Evolutionary conservation across 2,113 vertebrate genomes (phyloP).

Genomic region (Hydropotes inermis): DNA sequence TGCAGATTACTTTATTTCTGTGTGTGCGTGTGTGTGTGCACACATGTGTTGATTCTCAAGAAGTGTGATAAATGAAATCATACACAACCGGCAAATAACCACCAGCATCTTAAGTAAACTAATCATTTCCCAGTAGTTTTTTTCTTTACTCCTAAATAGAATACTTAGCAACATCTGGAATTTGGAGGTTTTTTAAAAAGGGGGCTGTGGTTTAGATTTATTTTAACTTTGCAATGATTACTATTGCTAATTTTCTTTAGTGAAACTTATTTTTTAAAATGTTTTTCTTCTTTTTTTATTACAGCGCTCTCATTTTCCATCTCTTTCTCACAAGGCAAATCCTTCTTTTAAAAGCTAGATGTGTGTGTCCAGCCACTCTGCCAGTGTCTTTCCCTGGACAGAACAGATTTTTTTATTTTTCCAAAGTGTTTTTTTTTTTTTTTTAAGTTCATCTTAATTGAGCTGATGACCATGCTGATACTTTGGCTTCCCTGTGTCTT

Average conservation of each 20-base stretch:
- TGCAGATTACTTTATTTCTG: background rate
- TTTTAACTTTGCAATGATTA: background rate
- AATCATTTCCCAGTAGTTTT: background rate
- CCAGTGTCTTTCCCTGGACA: conserved; percentile 61
- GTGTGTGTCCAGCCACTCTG: conserved; percentile 72
- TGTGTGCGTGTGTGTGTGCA: background rate
- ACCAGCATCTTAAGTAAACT: background rate
- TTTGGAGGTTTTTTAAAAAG: background rate
- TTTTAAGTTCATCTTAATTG: conserved; percentile 59
- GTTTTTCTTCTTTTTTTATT: conserved; percentile 21
- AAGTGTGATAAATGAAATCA: conserved; percentile 42
- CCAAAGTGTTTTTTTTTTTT: conserved; percentile 60
- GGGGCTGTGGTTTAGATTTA: background rate
- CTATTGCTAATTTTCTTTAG: background rate
- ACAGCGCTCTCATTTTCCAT: background rate
- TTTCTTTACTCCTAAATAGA: conserved; percentile 34
- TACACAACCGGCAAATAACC: conserved; percentile 29
- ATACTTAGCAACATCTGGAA: conserved; percentile 26
- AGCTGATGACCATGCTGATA: conserved; percentile 23
- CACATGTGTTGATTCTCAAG: background rate
- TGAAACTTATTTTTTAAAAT: background rate
- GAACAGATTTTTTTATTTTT: conserved; percentile 77
- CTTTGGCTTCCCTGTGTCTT: conserved; percentile 23
- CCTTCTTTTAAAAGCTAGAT: conserved; percentile 74
- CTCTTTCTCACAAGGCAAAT: conserved; percentile 69